These are phyloP conservation scores for Dermolepida albohirtum DNA, from an alignment of 2,888 invertebrate species.

Conservation along the genomic window DNA sequence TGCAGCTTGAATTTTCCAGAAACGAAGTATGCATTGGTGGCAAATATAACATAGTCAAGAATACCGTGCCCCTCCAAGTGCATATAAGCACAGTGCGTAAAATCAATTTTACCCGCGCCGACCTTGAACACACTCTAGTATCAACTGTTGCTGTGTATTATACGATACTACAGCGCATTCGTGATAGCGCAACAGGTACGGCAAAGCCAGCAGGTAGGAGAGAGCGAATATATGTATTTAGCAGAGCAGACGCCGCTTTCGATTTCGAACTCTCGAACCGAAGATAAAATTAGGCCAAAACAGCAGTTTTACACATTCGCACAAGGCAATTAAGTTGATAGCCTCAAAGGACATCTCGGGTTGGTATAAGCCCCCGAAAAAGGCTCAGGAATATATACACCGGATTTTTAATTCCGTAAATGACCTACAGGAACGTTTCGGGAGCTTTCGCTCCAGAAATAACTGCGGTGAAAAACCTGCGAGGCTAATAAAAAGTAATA, in stretches of 20 bases:
- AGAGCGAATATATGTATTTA: slow-evolving; percentile 1
- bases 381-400: slow-evolving; percentile 4
- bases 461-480: background rate
- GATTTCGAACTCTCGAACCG: slow-evolving; percentile 18
- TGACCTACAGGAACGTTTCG: background rate
- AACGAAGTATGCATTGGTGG: too few species aligned
- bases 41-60: background rate
- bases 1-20: too few species aligned
- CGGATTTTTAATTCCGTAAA: slow-evolving; percentile 30
- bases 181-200: slow-evolving; percentile 53
- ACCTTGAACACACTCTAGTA: slow-evolving; percentile 51
- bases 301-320: slow-evolving; percentile 28
- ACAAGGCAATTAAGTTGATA: slow-evolving; percentile 34
- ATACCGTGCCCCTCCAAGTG: background rate
- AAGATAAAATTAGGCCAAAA: slow-evolving; percentile 31
- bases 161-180: slow-evolving; percentile 27
- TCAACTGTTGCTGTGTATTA: slow-evolving; percentile 54
- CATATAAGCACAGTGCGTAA: slow-evolving; percentile 46
- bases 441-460: background rate
- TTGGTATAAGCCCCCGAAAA: background rate
- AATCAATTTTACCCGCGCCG: slow-evolving; percentile 54
- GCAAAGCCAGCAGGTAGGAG: background rate
- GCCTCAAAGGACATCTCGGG: slow-evolving; percentile 21
- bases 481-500: background rate
- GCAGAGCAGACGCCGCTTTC: slow-evolving; percentile 20